Percentiles rank a stretch among this genome's conserved stretches.
Evolutionary conservation across 2,888 invertebrate genomes (phyloP).

Genomic region (Dinocampus coccinellae): DNA sequence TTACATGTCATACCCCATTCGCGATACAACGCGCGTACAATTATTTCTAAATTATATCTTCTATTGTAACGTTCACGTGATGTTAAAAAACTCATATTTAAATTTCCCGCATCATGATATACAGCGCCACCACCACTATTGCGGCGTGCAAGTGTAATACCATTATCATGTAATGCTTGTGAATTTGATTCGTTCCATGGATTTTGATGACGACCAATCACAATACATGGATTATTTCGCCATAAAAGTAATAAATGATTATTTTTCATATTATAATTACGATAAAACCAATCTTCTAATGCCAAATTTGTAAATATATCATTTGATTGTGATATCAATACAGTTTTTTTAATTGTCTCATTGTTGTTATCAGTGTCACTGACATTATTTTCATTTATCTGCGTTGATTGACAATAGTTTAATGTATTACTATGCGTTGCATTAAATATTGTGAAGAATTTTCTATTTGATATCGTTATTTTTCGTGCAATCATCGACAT

Average conservation of each 20-base stretch:
- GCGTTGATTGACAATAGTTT: constrained; percentile 1
- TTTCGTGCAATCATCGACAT: constrained; percentile 70
- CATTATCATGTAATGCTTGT: constrained; percentile 75
- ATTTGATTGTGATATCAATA: constrained; percentile 91
- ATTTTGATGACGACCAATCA: constrained; percentile 97
- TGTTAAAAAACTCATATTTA: constrained; percentile 94
- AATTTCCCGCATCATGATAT: constrained; percentile 94
- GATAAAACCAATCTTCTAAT: constrained; percentile 96
- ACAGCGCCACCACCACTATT: constrained; percentile 98
- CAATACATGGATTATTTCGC: constrained; percentile 94
- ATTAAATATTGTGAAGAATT: constrained; percentile 56
- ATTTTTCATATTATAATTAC: constrained; percentile 84
- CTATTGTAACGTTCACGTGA: constrained; percentile 86
- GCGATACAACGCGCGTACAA: constrained; percentile 85
- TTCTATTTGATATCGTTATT: constrained; percentile 67
- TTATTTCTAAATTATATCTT: constrained; percentile 87
- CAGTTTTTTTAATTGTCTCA: constrained; percentile 81
- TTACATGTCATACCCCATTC: constrained; percentile 84
- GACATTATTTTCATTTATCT: constrained; percentile 46
- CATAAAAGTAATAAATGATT: constrained; percentile 91
- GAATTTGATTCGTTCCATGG: constrained; percentile 94
- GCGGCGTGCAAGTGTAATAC: constrained; percentile 85
- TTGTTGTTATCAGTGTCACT: constrained; percentile 51
- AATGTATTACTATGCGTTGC: constrained; percentile 61
- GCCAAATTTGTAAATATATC: constrained; percentile 95